These are phyloP conservation scores for Catocala fraxini DNA, from an alignment of 2,888 invertebrate genomes.

Conservation along the genomic window DNA sequence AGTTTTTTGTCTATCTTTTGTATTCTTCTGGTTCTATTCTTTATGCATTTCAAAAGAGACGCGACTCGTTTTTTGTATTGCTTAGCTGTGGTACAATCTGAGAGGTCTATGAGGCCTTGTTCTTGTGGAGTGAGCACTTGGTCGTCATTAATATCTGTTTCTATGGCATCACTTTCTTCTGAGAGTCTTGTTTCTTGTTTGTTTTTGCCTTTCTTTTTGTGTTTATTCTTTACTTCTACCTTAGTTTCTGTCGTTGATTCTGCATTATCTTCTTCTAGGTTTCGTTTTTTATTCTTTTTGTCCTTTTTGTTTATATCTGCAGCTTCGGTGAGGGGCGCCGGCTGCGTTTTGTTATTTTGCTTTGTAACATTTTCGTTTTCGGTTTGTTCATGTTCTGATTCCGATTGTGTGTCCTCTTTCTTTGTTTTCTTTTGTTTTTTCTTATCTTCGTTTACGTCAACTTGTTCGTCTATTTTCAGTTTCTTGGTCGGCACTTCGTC, in stretches of 20 bases:
- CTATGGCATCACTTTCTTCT: conserved; percentile 76
- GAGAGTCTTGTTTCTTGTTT: conserved; percentile 39
- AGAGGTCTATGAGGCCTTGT: conserved; percentile 65
- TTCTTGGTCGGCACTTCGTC: conserved; percentile 29
- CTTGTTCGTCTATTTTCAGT: conserved; percentile 17
- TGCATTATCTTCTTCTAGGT: not conserved
- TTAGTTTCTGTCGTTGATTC: not conserved
- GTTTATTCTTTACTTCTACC: not conserved
- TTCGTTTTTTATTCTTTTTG: conserved; percentile 8
- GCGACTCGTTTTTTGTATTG: conserved; percentile 67
- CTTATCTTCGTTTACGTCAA: not conserved
- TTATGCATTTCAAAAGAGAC: conserved; percentile 65
- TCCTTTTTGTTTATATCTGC: conserved; percentile 24
- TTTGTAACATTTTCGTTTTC: conserved; percentile 27
- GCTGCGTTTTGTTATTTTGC: conserved; percentile 11
- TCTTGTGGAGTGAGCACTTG: conserved; percentile 67
- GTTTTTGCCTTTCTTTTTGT: conserved; percentile 12
- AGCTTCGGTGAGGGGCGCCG: not conserved
- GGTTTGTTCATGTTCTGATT: conserved; percentile 21
- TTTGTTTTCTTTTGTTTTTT: conserved; percentile 29
- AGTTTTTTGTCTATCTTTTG: conserved; percentile 67
- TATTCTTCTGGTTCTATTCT: conserved; percentile 59
- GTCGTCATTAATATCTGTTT: conserved; percentile 70
- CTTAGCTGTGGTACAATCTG: conserved; percentile 65
- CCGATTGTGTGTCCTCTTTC: conserved; percentile 17